Evolutionary conservation across 2,888 invertebrate genomes (phyloP).

Genomic region (Polymixis flavicincta): DNA sequence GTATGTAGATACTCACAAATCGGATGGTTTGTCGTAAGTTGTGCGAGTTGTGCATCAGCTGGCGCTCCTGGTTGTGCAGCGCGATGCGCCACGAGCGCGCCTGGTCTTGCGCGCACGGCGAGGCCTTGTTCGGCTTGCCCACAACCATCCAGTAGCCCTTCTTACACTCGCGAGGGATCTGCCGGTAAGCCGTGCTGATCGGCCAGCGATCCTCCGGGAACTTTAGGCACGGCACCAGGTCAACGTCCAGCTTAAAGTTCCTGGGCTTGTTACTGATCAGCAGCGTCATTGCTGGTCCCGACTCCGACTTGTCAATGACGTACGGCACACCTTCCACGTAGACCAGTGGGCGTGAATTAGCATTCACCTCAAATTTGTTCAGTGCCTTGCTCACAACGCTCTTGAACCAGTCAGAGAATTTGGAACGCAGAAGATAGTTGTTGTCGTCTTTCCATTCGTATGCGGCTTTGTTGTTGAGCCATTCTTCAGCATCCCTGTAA

Average conservation of each 20-base stretch:
- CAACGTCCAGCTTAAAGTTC: constrained; percentile 84
- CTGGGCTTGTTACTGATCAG: constrained; percentile 73
- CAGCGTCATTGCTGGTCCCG: constrained; percentile 91
- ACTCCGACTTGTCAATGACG: constrained; percentile 71
- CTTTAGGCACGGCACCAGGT: constrained; percentile 89
- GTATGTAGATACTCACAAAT: constrained; percentile 75
- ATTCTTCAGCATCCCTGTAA: constrained; percentile 73
- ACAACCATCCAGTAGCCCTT: constrained; percentile 87
- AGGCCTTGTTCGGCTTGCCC: constrained; percentile 76
- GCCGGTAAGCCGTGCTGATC: constrained; percentile 67
- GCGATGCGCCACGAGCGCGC: constrained; percentile 88
- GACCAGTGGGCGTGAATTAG: constrained; percentile 48
- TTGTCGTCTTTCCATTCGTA: constrained; percentile 81
- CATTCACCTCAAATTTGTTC: constrained; percentile 70
- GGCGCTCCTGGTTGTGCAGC: constrained; percentile 88
- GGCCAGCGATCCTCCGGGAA: constrained; percentile 86
- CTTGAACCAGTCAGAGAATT: constrained; percentile 90
- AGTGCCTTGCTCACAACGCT: constrained; percentile 83
- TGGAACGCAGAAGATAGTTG: constrained; percentile 83
- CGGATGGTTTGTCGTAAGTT: constrained; percentile 83
- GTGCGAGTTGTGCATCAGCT: constrained; percentile 80
- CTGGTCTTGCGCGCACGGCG: constrained; percentile 61
- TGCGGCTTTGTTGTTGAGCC: constrained; percentile 79
- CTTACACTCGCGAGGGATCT: constrained; percentile 71
- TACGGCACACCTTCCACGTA: constrained; percentile 82